Evolutionary conservation across 2,797 vertebrate genomes (phyloP).

Genomic region (Pteronotus mesoamericanus): DNA sequence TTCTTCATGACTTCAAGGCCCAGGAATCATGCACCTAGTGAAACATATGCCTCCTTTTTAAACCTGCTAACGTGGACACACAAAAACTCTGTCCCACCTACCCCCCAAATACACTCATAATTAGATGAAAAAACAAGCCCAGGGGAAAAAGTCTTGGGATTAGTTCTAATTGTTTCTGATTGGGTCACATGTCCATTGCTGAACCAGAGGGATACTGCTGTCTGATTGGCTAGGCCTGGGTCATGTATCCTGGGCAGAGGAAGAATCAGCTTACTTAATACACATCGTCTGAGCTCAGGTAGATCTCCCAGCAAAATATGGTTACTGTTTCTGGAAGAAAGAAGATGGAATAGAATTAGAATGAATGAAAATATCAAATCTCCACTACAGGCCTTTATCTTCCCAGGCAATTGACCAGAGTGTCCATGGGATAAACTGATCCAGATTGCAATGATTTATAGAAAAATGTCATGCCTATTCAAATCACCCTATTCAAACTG

Average conservation of each 20-base stretch:
- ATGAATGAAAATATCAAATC: slow-evolving; percentile 16
- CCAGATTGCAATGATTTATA: slow-evolving; percentile 28
- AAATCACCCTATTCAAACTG: slow-evolving; percentile 48
- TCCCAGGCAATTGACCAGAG: not conserved
- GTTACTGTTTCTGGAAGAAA: not conserved
- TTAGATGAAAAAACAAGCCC: not conserved
- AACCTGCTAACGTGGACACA: not conserved
- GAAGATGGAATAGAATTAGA: not conserved
- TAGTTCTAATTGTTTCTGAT: not conserved
- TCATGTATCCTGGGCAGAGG: not conserved
- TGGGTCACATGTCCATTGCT: not conserved
- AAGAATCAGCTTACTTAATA: not conserved
- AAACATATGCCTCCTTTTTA: not conserved
- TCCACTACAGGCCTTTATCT: not conserved
- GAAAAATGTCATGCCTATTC: slow-evolving; percentile 35
- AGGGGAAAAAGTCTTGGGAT: not conserved
- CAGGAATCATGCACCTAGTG: not conserved
- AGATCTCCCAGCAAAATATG: not conserved
- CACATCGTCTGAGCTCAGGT: not conserved
- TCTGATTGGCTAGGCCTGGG: not conserved
- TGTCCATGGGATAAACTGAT: not conserved
- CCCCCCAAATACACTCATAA: not conserved
- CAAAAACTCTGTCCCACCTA: not conserved
- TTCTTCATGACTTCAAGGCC: not conserved
- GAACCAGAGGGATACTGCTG: not conserved